These are phyloP conservation scores for Toxonevra muliebris DNA, from an alignment of 2,888 invertebrate genomes.

Conservation along the genomic window DNA sequence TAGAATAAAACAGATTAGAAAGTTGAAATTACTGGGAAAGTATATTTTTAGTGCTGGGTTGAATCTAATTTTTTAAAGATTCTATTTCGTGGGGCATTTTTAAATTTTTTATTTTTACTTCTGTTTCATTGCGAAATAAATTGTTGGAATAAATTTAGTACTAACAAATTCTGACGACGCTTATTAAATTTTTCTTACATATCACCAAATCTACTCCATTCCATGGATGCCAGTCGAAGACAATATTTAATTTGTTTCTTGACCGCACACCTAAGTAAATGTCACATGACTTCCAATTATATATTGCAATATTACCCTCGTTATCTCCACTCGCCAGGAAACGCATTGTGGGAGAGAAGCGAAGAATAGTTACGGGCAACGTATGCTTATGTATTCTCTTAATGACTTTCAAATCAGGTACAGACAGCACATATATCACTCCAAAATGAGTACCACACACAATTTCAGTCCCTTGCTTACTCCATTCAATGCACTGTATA, in stretches of 20 bases:
- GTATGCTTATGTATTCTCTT: conserved; percentile 46
- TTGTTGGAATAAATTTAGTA: background rate
- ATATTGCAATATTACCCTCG: conserved; percentile 53
- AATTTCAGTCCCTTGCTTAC: conserved; percentile 46
- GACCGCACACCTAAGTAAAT: conserved; percentile 47
- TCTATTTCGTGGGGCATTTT: too few species aligned
- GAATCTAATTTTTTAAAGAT: too few species aligned
- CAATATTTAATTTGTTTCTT: conserved; percentile 43
- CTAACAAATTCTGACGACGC: background rate
- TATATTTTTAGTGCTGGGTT: too few species aligned
- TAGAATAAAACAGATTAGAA: too few species aligned
- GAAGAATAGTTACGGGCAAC: conserved; percentile 49
- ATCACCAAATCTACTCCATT: conserved; percentile 61
- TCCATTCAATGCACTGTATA: conserved; percentile 59
- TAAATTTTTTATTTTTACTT: too few species aligned
- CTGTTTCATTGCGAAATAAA: background rate
- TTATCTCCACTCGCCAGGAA: conserved; percentile 58
- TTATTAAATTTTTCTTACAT: conserved; percentile 48
- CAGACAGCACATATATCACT: conserved; percentile 46
- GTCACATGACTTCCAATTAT: conserved; percentile 47
- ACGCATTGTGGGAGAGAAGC: conserved; percentile 55
- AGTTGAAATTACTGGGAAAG: too few species aligned
- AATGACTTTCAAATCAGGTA: conserved; percentile 41
- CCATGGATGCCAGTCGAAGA: conserved; percentile 67
- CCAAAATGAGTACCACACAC: conserved; percentile 58